Conservation (phyloP, 2,113 vertebrate genomes). For the Xiphophorus couchianus region DNA sequence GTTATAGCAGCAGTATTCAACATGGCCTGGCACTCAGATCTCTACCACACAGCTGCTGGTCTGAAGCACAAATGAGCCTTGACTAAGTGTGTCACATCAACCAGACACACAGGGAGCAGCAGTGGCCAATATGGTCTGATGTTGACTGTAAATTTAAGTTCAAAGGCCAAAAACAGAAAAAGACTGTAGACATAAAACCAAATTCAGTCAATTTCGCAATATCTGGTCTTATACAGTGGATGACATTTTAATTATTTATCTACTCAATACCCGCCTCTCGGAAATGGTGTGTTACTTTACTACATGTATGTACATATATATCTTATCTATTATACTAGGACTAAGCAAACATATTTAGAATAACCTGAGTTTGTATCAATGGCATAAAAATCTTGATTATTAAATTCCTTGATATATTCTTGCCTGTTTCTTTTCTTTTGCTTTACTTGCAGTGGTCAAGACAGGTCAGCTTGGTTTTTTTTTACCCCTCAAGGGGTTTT, state of each 20-base stretch:
- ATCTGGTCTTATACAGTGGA: not conserved
- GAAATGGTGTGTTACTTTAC: not conserved
- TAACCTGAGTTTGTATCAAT: too few species aligned
- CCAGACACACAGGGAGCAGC: not conserved
- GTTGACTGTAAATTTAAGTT: not conserved
- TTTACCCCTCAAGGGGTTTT: too few species aligned
- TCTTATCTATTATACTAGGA: too few species aligned
- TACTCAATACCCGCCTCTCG: not conserved
- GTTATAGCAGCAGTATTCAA: not conserved
- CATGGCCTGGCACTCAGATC: not conserved
- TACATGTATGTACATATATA: not conserved
- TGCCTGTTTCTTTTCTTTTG: slow-evolving; percentile 38
- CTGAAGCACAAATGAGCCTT: not conserved
- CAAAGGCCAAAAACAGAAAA: not conserved
- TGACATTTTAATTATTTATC: not conserved
- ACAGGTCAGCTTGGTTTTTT: slow-evolving; percentile 50
- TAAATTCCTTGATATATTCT: not conserved
- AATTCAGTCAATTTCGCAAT: not conserved
- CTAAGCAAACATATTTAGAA: too few species aligned
- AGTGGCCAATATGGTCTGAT: not conserved
- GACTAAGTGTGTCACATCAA: not conserved
- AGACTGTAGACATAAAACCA: not conserved
- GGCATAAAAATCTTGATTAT: not conserved
- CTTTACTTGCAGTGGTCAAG: slow-evolving; percentile 37
- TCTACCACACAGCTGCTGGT: not conserved